These are phyloP conservation scores for Climacteris rufus DNA, from an alignment of 2,113 vertebrate genomes.

Conservation along the genomic window DNA sequence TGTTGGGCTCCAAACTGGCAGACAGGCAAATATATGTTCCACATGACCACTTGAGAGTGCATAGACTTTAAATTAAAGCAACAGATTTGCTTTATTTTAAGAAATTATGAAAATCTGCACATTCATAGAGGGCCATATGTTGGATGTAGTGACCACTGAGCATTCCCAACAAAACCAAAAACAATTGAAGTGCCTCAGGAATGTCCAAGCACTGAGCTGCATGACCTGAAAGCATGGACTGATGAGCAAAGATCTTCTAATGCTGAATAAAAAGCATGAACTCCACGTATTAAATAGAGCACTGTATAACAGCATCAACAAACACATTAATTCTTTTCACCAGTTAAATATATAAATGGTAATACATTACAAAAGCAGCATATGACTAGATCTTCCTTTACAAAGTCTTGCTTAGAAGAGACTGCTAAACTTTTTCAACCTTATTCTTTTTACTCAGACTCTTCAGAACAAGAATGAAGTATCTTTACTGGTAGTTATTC, in stretches of 20 bases:
- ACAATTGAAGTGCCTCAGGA: neutral
- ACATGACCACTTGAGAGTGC: neutral
- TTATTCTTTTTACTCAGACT: constrained; percentile 27
- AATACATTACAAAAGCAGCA: neutral
- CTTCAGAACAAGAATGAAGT: constrained; percentile 35
- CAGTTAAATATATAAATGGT: neutral
- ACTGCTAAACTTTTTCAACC: neutral
- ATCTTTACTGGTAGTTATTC: constrained; percentile 49
- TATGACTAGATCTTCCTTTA: neutral
- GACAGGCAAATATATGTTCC: neutral
- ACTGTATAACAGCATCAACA: neutral
- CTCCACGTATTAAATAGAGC: neutral
- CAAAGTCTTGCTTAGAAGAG: neutral
- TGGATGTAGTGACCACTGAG: neutral
- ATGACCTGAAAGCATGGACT: fast-evolving
- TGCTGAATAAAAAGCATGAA: neutral
- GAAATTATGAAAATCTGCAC: neutral
- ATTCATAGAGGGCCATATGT: neutral
- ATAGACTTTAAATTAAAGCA: neutral
- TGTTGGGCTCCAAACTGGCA: neutral
- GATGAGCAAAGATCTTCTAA: neutral
- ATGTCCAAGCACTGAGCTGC: neutral
- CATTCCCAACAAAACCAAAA: neutral
- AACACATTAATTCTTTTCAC: neutral
- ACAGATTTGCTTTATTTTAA: neutral